Evolutionary conservation across 2,797 vertebrate species (phyloP).

Genomic region (Otolemur crassicaudatus): DNA sequence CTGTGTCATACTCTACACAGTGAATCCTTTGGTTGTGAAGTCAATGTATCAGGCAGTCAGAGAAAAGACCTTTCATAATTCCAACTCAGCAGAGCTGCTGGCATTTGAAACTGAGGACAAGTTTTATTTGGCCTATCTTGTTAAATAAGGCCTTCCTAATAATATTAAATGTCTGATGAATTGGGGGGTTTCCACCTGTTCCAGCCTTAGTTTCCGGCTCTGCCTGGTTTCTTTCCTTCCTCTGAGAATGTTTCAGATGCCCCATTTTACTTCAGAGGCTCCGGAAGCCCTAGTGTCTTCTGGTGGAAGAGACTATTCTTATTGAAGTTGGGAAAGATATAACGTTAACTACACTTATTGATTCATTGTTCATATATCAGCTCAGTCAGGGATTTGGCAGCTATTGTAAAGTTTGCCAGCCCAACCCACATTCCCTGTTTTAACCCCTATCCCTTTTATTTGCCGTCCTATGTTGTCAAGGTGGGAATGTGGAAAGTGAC

Average conservation of each 20-base stretch:
- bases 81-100: not conserved
- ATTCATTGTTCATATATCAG: not conserved
- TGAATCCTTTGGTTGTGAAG: not conserved
- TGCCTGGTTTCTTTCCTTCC: not conserved
- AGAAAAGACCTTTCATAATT: not conserved
- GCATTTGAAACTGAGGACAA: not conserved
- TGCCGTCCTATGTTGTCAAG: not conserved
- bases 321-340: not conserved
- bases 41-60: not conserved
- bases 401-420: not conserved
- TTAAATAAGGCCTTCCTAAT: not conserved
- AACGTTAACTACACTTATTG: not conserved
- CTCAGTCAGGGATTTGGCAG: not conserved
- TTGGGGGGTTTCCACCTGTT: not conserved
- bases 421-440: not conserved
- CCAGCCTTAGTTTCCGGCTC: not conserved
- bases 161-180: too few relatives aligned
- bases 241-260: not conserved
- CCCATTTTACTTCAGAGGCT: not conserved
- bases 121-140: too few relatives aligned
- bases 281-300: not conserved
- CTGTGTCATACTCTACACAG: not conserved
- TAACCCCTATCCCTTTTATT: not conserved
- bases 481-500: not conserved
- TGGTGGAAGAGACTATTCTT: not conserved